These are phyloP conservation scores for Onychostoma macrolepis DNA, from an alignment of 2,113 vertebrate genomes.

Conservation along the genomic window DNA sequence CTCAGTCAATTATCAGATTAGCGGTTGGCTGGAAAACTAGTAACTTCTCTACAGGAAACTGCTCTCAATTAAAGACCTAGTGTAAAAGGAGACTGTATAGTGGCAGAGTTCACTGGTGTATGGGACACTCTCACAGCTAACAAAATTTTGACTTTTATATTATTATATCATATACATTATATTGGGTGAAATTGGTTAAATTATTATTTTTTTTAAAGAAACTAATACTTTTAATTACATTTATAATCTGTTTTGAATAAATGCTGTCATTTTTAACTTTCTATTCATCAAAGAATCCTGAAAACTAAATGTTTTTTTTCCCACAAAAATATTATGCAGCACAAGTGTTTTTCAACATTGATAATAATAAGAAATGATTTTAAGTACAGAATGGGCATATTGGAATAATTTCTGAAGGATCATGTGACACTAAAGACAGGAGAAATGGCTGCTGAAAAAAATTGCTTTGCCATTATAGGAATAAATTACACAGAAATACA, in stretches of 20 bases:
- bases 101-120: neutral
- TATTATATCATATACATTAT: neutral
- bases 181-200: neutral
- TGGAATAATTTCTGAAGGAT: neutral
- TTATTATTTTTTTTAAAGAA: too few relatives aligned
- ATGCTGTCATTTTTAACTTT: neutral
- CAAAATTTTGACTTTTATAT: neutral
- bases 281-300: neutral
- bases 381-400: neutral
- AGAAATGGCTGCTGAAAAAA: neutral
- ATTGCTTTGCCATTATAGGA: too few relatives aligned
- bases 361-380: neutral
- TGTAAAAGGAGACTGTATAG: neutral
- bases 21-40: constrained; percentile 37
- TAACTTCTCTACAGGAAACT: constrained; percentile 6
- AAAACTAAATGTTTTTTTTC: neutral
- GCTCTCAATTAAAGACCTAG: neutral
- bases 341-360: neutral
- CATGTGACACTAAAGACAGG: neutral
- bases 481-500: neutral
- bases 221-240: too few relatives aligned
- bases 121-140: neutral
- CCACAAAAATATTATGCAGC: neutral
- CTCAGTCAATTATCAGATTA: constrained; percentile 47
- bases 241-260: too few relatives aligned